Evolutionary conservation across 2,797 vertebrate species (phyloP).

Genomic region (Anabas testudineus): DNA sequence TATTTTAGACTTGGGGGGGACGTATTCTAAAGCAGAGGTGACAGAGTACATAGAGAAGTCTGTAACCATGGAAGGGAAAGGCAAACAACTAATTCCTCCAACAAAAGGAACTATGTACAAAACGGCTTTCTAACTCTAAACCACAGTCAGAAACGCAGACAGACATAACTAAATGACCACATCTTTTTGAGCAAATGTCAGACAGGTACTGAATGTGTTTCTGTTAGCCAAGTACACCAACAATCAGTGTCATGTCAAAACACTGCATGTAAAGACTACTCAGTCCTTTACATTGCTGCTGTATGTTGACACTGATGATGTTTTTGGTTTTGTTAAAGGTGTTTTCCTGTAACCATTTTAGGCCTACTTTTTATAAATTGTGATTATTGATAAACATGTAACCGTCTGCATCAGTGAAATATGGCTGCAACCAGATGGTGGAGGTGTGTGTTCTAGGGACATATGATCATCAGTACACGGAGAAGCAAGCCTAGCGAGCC

Average conservation of each 20-base stretch:
- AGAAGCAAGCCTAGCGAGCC: constrained; percentile 5
- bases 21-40: not conserved
- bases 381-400: too few relatives aligned
- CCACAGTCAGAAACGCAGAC: too few relatives aligned
- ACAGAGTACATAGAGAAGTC: not conserved
- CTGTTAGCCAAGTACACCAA: not conserved
- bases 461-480: not conserved
- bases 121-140: not conserved
- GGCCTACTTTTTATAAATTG: not conserved
- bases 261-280: not conserved
- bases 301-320: not conserved
- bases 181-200: too few relatives aligned
- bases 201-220: not conserved
- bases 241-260: not conserved
- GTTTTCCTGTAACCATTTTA: not conserved
- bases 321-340: not conserved
- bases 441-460: not conserved
- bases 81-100: not conserved
- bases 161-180: too few relatives aligned
- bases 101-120: not conserved
- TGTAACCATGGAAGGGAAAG: not conserved
- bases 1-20: not conserved
- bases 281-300: not conserved
- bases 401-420: not conserved
- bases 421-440: not conserved